Evolutionary conservation across 1,140 invertebrate species (phyloP).

Genomic region (Cyphomyrmex costatus): DNA sequence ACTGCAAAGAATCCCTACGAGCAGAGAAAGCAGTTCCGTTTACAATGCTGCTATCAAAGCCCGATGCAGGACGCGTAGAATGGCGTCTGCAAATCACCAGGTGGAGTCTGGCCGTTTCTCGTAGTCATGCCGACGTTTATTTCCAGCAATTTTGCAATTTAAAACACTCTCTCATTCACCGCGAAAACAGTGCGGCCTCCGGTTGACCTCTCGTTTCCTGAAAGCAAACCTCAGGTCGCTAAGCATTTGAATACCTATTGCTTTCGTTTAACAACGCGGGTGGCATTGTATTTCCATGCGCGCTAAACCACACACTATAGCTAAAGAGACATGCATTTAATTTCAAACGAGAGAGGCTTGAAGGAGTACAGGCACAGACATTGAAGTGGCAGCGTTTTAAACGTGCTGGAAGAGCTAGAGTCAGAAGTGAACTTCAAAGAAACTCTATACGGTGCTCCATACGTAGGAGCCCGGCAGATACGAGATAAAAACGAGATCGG

Average conservation of each 20-base stretch:
- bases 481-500: not conserved
- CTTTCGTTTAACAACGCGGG: constrained; percentile 18
- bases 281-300: constrained; percentile 3
- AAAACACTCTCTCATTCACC: constrained; percentile 15
- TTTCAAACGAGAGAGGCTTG: constrained; percentile 9
- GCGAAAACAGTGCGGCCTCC: constrained; percentile 8
- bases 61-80: not conserved
- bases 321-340: not conserved
- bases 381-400: constrained; percentile 2
- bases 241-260: constrained; percentile 29
- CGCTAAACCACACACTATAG: not conserved
- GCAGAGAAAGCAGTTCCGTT: constrained; percentile 10
- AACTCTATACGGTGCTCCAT: not conserved
- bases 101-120: not conserved
- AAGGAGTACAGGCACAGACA: not conserved
- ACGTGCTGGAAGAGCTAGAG: not conserved
- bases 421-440: constrained; percentile 29
- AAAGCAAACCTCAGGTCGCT: constrained; percentile 15
- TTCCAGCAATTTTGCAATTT: not conserved
- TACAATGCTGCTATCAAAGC: not conserved
- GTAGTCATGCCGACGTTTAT: not conserved
- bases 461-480: not conserved
- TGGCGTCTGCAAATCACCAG: not conserved
- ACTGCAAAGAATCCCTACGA: not conserved
- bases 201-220: not conserved